Base-by-base conservation (phyloP, 2,888 invertebrate genomes). In the Phaonia tiefii region DNA sequence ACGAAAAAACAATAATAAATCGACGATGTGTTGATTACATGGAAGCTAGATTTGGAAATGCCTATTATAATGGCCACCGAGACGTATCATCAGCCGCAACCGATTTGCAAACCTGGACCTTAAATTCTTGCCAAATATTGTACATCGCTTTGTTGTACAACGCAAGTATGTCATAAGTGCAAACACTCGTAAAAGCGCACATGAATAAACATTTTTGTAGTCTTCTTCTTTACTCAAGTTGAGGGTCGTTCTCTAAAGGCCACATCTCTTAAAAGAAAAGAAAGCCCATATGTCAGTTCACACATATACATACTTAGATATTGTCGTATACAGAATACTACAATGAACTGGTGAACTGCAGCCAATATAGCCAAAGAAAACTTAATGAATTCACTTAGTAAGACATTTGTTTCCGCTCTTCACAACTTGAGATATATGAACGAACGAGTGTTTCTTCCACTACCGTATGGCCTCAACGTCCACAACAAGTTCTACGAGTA, bases 371-470 rank as follows among this genome's bases (percentile, higher is more conserved):
- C 66, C 26, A 69, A 73, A 60, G 67, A 39, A 76, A 76, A 80
- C 65, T 84, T 84, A 84, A 84, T 54, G 54, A 84, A 84, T 80
- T 84, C 83, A 84, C 84, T 84, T 83, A 83, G 80, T 78, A 81
- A 79, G 83, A 81, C 83, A 82, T 84, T 84, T 84, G 82, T 84
- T 84, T 83, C 82, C 81, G 80, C 79, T 84, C 58, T 74, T 77
- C 77, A 71, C 77, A 74, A 65, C 63, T 63, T 49, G 37, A 69
- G 17, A 26, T 22, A 58, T 63, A 63, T 42, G 63, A 39, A 31
- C 8, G 31, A 31, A 31, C 31, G 31, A 31, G 31, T 31, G 31
- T 8, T 31, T 39, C 10, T 39, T 37, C 54, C 44, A 71, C 56
- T 65, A 3, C 11, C 46, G 37, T 17, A 31, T 37, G n/a, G 67